phyloP scores from a whole-genome alignment of 1,140 invertebrate species.

The Pseudomyrmex flavicornis region DNA sequence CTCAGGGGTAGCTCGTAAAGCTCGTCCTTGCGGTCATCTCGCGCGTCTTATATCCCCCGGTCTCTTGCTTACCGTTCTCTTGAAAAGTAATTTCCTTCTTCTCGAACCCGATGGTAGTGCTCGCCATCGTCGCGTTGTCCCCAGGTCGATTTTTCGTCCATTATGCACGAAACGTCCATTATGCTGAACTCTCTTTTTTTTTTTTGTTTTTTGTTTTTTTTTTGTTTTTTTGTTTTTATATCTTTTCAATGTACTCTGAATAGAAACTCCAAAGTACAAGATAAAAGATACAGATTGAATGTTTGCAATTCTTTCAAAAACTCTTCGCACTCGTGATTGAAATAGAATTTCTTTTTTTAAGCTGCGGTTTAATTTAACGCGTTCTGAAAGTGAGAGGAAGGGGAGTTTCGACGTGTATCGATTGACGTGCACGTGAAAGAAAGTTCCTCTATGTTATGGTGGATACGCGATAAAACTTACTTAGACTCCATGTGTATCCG shows the following conservation, averaged over 20 bases:
- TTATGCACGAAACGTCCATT: background rate
- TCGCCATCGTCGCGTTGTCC: constrained; percentile 23
- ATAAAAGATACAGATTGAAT: too few species aligned
- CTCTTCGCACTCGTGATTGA: too few species aligned
- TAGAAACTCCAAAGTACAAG: background rate
- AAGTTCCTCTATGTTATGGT: constrained; percentile 1
- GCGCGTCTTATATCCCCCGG: constrained; percentile 25
- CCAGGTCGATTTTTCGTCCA: background rate
- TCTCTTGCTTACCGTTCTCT: constrained; percentile 14
- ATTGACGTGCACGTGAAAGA: background rate
- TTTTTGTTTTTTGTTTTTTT: background rate
- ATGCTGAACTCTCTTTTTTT: background rate
- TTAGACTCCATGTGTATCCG: constrained; percentile 40
- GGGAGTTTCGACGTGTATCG: constrained; percentile 1
- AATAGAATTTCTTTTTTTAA: too few species aligned
- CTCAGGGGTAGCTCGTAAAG: constrained; percentile 79
- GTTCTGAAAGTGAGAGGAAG: background rate
- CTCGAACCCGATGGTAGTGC: constrained; percentile 5
- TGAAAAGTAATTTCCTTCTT: constrained; percentile 59
- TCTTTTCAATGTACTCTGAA: background rate
- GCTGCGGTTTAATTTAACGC: too few species aligned
- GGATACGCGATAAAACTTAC: constrained; percentile 53
- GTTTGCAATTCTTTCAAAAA: too few species aligned
- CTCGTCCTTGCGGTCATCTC: constrained; percentile 75
- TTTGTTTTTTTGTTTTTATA: background rate